Percentiles rank a stretch among this genome's conserved stretches.
phyloP scores from a whole-genome alignment of 2,888 invertebrate genomes.

The Dione juno region DNA sequence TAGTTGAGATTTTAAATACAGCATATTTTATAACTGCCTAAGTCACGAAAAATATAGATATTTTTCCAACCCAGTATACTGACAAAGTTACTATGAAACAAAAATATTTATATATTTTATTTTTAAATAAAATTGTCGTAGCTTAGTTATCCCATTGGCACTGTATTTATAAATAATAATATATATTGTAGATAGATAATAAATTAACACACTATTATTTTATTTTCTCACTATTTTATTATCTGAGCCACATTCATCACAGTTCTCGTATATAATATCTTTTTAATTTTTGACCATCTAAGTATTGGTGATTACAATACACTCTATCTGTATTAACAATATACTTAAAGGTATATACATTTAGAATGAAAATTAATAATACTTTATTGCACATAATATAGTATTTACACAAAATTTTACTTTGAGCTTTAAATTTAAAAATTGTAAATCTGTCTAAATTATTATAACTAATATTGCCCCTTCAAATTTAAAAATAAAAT shows the following conservation, averaged over 20 bases:
- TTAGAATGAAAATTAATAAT: constrained; percentile 12
- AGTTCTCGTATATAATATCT: constrained; percentile 62
- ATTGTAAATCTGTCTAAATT: constrained; percentile 27
- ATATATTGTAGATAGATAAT: not conserved
- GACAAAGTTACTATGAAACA: too few relatives aligned
- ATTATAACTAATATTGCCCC: constrained; percentile 21
- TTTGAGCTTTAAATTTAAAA: constrained; percentile 32
- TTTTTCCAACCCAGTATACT: too few relatives aligned
- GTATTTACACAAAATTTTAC: constrained; percentile 13
- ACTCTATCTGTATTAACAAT: constrained; percentile 18
- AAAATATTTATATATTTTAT: too few relatives aligned
- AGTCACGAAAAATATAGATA: too few relatives aligned
- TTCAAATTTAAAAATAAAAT: constrained; percentile 13
- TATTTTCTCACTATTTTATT: constrained; percentile 54
- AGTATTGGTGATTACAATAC: constrained; percentile 26
- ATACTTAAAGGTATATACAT: not conserved
- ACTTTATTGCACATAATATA: constrained; percentile 19
- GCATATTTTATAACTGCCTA: too few relatives aligned
- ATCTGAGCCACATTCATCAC: constrained; percentile 76
- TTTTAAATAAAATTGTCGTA: too few relatives aligned
- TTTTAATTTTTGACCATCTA: constrained; percentile 31
- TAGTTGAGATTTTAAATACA: too few relatives aligned
- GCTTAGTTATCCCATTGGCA: too few relatives aligned
- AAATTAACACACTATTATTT: constrained; percentile 3
- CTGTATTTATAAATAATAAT: too few relatives aligned